Evolutionary conservation across 2,113 vertebrate species (phyloP).

Genomic region (Caracal caracal): DNA sequence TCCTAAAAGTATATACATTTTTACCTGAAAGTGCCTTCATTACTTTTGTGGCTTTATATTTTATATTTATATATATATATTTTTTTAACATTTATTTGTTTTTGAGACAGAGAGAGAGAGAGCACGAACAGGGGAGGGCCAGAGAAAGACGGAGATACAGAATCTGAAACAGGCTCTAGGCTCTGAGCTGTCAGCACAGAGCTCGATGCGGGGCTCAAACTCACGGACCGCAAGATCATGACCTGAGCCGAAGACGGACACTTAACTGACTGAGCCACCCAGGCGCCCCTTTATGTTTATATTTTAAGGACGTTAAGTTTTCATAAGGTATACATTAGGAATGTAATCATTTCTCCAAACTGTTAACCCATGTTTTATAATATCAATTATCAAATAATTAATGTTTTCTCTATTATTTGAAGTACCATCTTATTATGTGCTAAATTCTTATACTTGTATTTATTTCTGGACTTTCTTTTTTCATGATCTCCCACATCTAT

Average conservation of each 20-base stretch:
- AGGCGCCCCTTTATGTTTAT: no score
- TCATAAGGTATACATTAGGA: neutral
- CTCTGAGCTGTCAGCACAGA: no score
- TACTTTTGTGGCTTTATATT: neutral
- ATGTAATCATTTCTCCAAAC: constrained; percentile 6
- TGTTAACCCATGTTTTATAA: neutral
- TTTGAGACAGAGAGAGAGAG: no score
- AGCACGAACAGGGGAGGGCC: no score
- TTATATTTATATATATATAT: neutral
- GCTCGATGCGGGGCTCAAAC: no score
- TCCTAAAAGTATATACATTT: neutral
- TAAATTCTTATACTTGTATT: neutral
- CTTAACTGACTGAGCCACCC: no score
- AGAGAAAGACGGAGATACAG: no score
- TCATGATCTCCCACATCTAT: neutral
- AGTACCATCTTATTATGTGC: neutral
- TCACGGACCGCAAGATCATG: no score
- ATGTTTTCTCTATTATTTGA: neutral
- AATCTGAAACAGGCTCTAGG: no score
- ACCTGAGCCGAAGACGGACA: rapidly evolving
- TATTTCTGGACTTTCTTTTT: neutral
- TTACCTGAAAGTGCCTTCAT: neutral
- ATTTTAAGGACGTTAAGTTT: constrained; percentile 34
- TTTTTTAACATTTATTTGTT: no score
- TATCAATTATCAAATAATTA: constrained; percentile 1